Percentiles rank a stretch among this genome's conserved stretches.
Evolutionary conservation across 2,797 vertebrate species (phyloP).

Genomic region (Hirundo rustica): DNA sequence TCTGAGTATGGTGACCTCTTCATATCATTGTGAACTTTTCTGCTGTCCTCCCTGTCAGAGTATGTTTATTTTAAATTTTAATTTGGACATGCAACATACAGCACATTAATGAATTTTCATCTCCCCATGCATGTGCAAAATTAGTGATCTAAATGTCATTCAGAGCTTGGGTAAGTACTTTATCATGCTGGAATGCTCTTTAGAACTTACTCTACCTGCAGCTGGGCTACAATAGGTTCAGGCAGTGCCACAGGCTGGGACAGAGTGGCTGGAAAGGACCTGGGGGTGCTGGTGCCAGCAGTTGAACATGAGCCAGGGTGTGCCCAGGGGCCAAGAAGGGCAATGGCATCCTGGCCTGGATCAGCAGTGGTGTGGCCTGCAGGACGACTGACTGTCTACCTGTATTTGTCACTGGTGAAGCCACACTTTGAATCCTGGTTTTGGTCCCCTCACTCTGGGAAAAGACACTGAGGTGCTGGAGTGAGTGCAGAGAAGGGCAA

Average conservation of each 20-base stretch:
- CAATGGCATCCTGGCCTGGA: not conserved
- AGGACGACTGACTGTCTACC: rapidly evolving
- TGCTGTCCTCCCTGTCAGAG: not conserved
- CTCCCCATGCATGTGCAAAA: not conserved
- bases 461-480: not conserved
- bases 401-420: not conserved
- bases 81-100: rapidly evolving
- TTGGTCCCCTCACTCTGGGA: not conserved
- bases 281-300: rapidly evolving
- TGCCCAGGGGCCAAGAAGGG: not conserved
- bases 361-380: not conserved
- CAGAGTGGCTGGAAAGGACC: not conserved
- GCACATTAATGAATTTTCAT: not conserved
- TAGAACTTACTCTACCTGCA: not conserved
- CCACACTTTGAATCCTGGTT: not conserved
- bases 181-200: not conserved
- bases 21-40: not conserved
- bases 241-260: rapidly evolving
- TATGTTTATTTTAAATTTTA: not conserved
- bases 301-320: not conserved
- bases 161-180: not conserved
- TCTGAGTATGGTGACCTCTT: not conserved
- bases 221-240: not conserved
- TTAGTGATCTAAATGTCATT: not conserved
- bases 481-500: not conserved